A percentile compares a stretch with the other conserved stretches of the same genome.
These are phyloP conservation scores for Hoplodrina blanda DNA, from an alignment of 2,888 invertebrate species.

Conservation along the genomic window DNA sequence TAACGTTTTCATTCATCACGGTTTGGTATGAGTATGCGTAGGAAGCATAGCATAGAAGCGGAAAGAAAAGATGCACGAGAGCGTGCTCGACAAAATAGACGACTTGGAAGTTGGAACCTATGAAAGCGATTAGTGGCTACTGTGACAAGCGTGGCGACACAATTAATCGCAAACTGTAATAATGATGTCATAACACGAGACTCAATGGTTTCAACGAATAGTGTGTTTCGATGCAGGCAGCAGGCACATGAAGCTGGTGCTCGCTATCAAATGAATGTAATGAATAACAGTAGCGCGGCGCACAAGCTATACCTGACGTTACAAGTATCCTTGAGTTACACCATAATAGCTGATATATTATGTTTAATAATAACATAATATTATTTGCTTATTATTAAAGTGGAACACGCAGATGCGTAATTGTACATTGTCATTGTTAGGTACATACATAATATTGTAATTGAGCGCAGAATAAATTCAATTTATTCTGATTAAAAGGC, in stretches of 20 bases:
- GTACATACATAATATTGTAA: no score
- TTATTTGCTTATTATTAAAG: conserved; percentile 20
- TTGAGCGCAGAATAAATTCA: not conserved
- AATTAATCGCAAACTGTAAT: not conserved
- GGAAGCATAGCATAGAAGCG: not conserved
- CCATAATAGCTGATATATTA: conserved; percentile 25
- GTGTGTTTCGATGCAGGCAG: no score
- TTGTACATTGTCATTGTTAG: not conserved
- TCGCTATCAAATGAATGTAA: not conserved
- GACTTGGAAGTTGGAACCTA: not conserved
- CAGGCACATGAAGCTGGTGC: conserved; percentile 2
- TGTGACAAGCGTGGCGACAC: not conserved
- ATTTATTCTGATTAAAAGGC: not conserved
- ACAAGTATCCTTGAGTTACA: conserved; percentile 42
- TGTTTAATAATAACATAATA: conserved; percentile 2
- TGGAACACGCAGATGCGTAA: conserved; percentile 15
- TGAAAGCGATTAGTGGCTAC: not conserved
- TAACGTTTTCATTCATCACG: conserved; percentile 3
- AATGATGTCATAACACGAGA: not conserved
- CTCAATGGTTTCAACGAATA: not conserved
- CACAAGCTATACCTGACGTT: conserved; percentile 16
- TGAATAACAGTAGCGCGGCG: conserved; percentile 6
- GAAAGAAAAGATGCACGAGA: not conserved
- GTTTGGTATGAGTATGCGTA: not conserved
- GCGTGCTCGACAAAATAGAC: not conserved